phyloP scores from a whole-genome alignment of 2,888 invertebrate genomes.

The Pollenia labialis region DNA sequence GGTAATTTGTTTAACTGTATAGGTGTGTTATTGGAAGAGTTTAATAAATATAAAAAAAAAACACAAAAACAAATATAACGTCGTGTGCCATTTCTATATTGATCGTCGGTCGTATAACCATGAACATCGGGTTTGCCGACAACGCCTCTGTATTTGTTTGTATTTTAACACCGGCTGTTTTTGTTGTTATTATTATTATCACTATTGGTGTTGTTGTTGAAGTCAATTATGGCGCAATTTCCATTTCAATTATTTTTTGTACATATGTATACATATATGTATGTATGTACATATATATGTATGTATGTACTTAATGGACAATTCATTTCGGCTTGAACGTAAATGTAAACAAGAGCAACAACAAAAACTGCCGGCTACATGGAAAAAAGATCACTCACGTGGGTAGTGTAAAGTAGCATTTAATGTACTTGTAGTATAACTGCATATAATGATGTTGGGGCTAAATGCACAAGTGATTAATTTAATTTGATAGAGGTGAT shows the following conservation, averaged over 20 bases:
- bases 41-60: background rate
- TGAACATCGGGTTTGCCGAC: constrained; percentile 18
- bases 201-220: background rate
- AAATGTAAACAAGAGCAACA: constrained; percentile 7
- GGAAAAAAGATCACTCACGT: constrained; percentile 46
- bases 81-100: constrained; percentile 3
- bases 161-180: constrained; percentile 28
- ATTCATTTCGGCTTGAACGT: constrained; percentile 16
- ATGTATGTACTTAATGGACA: constrained; percentile 1
- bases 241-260: constrained; percentile 30
- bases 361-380: constrained; percentile 45
- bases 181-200: constrained; percentile 35
- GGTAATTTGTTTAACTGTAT: background rate
- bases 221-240: constrained; percentile 58
- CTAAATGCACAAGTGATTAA: background rate
- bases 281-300: no score
- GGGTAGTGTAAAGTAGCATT: constrained; percentile 16
- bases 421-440: background rate
- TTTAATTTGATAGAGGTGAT: constrained; percentile 19
- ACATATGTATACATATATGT: no score
- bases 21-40: background rate
- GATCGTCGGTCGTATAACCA: constrained; percentile 16
- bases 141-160: background rate
- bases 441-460: constrained; percentile 6
- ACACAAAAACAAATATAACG: background rate